A percentile compares a stretch with the other conserved stretches of the same genome.
Conservation (phyloP, 2,888 invertebrate species). For the Mantis religiosa region DNA sequence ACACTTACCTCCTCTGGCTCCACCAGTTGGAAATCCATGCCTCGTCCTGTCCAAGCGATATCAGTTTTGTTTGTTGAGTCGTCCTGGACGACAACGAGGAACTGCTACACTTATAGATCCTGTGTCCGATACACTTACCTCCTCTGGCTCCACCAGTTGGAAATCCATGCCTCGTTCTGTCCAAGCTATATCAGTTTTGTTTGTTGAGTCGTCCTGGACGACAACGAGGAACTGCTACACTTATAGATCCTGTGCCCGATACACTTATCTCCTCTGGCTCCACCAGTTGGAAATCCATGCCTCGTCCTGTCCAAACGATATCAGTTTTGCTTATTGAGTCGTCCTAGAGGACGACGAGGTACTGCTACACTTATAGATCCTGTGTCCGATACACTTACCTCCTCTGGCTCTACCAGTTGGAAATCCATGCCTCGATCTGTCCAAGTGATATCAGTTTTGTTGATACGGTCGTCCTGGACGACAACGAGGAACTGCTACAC, state of each 20-base stretch:
- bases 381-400: too few species aligned
- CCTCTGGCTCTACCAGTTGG: too few species aligned
- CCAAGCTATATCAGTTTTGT: slow-evolving; percentile 86
- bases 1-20: slow-evolving; percentile 82
- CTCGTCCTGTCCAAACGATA: slow-evolving; percentile 92
- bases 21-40: slow-evolving; percentile 91
- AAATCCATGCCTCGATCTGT: slow-evolving; percentile 94
- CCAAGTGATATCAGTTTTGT: slow-evolving; percentile 86
- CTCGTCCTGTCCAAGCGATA: slow-evolving; percentile 92
- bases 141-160: slow-evolving; percentile 92
- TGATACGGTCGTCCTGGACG: slow-evolving; percentile 64
- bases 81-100: slow-evolving; percentile 76
- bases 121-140: slow-evolving; percentile 51
- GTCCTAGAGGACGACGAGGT: slow-evolving; percentile 76
- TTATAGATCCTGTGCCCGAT: slow-evolving; percentile 58
- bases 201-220: slow-evolving; percentile 64
- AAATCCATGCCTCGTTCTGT: slow-evolving; percentile 94
- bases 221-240: slow-evolving; percentile 94
- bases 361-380: slow-evolving; percentile 96
- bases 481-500: slow-evolving; percentile 94
- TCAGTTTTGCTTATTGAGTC: slow-evolving; percentile 70
- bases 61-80: slow-evolving; percentile 70
- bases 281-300: slow-evolving; percentile 91
- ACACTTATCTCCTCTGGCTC: slow-evolving; percentile 82
- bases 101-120: slow-evolving; percentile 96